phyloP scores from a whole-genome alignment of 2,797 vertebrate species.

The Rhynchonycteris naso region DNA sequence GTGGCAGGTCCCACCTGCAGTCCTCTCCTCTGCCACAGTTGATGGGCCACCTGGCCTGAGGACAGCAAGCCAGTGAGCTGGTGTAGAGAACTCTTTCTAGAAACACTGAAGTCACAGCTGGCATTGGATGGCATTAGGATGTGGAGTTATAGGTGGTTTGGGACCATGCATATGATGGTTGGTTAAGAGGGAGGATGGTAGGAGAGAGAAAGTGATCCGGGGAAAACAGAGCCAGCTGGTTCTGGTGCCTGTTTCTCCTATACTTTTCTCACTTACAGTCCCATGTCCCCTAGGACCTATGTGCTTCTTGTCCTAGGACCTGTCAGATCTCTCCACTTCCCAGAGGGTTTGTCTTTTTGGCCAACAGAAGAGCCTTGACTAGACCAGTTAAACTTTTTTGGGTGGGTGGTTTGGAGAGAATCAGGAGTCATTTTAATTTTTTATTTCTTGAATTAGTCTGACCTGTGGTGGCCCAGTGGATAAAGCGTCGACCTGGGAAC shows the following conservation, averaged over 20 bases:
- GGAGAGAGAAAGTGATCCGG: neutral
- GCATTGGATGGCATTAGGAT: neutral
- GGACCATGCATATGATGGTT: neutral
- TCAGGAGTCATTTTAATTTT: slow-evolving; percentile 3
- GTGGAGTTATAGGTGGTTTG: neutral
- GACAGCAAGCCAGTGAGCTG: neutral
- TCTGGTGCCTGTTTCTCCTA: neutral
- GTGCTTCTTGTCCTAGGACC: neutral
- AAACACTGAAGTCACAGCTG: neutral
- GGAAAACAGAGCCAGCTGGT: neutral
- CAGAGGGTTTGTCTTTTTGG: neutral
- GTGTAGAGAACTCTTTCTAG: neutral
- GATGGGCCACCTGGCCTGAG: neutral
- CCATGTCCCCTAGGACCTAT: neutral
- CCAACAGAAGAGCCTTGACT: neutral
- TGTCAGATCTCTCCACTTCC: neutral
- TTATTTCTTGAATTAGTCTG: slow-evolving; percentile 38
- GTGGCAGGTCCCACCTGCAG: neutral
- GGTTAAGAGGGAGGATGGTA: neutral
- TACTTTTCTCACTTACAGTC: neutral
- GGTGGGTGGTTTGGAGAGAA: neutral
- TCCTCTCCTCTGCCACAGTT: neutral
- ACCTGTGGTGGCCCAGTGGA: no score
- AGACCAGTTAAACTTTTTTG: neutral
- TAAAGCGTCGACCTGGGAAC: no score